A percentile compares a stretch with the other conserved stretches of the same genome.
Conservation (phyloP, 2,888 invertebrate genomes). For the Brachycybe producta region DNA sequence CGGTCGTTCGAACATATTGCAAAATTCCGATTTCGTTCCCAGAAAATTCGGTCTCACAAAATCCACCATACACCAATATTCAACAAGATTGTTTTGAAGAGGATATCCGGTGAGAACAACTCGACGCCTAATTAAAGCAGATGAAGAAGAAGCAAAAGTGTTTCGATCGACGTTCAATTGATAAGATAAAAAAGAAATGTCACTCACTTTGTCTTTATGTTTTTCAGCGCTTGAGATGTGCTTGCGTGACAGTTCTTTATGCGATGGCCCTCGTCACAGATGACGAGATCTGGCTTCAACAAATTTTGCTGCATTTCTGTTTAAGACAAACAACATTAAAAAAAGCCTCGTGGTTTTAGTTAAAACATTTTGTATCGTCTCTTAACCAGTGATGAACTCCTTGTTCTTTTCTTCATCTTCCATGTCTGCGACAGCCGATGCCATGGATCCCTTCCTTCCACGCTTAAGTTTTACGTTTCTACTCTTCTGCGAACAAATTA, state of each 20-base stretch:
- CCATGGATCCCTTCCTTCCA: constrained; percentile 25
- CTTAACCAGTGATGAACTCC: constrained; percentile 53
- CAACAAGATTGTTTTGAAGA: constrained; percentile 88
- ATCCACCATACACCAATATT: constrained; percentile 97
- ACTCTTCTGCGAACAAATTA: constrained; percentile 62
- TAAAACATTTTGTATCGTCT: neutral
- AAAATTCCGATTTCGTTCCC: constrained; percentile 91
- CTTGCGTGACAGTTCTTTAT: constrained; percentile 97
- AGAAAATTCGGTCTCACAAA: constrained; percentile 96
- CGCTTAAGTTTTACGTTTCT: constrained; percentile 44
- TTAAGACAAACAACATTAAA: constrained; percentile 25
- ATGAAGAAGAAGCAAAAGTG: neutral
- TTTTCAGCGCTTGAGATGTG: constrained; percentile 86
- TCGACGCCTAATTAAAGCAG: constrained; percentile 47
- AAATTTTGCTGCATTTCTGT: constrained; percentile 68
- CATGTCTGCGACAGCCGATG: constrained; percentile 44
- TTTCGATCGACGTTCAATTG: neutral
- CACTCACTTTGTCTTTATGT: constrained; percentile 64
- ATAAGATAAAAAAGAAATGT: neutral
- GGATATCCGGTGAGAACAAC: constrained; percentile 97
- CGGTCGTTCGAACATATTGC: constrained; percentile 96
- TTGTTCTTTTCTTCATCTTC: constrained; percentile 45
- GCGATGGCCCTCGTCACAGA: constrained; percentile 93
- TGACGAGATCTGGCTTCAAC: constrained; percentile 78
- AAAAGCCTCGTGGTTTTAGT: no score